Percentiles rank a stretch among this genome's conserved stretches.
Conservation (phyloP, 2,888 invertebrate species). For the Graphium colonna region DNA sequence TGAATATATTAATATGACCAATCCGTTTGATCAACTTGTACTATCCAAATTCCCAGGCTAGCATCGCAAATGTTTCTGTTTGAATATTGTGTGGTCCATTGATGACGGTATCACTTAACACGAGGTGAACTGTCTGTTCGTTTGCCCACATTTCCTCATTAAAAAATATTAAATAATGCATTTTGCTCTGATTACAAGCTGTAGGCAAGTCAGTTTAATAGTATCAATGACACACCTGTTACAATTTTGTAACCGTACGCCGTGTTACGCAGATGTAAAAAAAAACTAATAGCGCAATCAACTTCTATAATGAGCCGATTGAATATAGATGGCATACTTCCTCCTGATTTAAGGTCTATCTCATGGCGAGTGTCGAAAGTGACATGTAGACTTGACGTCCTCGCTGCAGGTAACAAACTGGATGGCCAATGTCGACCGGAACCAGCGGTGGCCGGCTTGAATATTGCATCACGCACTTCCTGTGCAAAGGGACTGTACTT, state of each 20-base stretch:
- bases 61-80: too few relatives aligned
- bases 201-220: too few relatives aligned
- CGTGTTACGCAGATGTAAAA: background rate
- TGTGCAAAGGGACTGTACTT: constrained; percentile 26
- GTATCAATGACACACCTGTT: background rate
- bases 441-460: constrained; percentile 33
- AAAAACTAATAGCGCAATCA: background rate
- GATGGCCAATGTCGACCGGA: constrained; percentile 53
- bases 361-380: constrained; percentile 48
- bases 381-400: constrained; percentile 46
- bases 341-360: constrained; percentile 40
- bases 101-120: too few relatives aligned
- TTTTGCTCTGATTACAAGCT: too few relatives aligned
- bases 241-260: background rate
- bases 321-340: constrained; percentile 31
- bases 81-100: too few relatives aligned
- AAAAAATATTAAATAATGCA: too few relatives aligned
- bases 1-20: too few relatives aligned
- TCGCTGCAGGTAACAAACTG: constrained; percentile 40
- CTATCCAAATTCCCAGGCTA: too few relatives aligned
- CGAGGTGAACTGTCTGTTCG: too few relatives aligned
- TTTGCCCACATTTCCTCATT: too few relatives aligned
- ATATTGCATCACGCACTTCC: constrained; percentile 45
- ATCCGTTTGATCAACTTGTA: too few relatives aligned
- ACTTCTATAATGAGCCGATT: background rate